Conservation (phyloP, 2,113 vertebrate species). For the Gymnocephalus cernua region DNA sequence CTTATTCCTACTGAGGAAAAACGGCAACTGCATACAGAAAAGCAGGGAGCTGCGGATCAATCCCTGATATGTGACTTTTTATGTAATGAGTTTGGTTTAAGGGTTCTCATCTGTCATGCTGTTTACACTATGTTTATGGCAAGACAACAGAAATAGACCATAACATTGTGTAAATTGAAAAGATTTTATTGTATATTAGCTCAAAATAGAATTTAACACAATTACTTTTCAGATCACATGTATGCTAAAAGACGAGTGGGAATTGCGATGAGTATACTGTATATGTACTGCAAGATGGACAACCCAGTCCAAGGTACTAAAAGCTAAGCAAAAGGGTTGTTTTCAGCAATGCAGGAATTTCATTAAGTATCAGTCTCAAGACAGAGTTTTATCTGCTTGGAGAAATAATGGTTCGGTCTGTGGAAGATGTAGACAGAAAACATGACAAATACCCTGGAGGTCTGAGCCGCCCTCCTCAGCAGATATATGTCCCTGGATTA, state of each 20-base stretch:
- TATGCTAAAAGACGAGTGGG: constrained; percentile 62
- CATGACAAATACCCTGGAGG: constrained; percentile 54
- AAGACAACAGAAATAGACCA: constrained; percentile 6
- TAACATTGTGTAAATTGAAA: constrained; percentile 56
- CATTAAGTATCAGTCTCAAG: constrained; percentile 35
- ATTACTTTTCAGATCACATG: constrained; percentile 66
- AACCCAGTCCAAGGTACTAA: constrained; percentile 50
- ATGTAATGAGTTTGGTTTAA: neutral
- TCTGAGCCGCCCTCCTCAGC: constrained; percentile 36
- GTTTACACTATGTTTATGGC: neutral
- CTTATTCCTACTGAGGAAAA: neutral
- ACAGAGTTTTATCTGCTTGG: constrained; percentile 43
- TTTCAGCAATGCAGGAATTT: constrained; percentile 65
- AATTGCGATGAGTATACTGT: constrained; percentile 44
- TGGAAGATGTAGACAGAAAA: constrained; percentile 54
- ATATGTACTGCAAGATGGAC: constrained; percentile 48
- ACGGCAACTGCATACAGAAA: constrained; percentile 1
- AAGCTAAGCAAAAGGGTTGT: constrained; percentile 69
- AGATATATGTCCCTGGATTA: constrained; percentile 40
- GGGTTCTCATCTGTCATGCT: neutral
- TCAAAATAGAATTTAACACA: constrained; percentile 78
- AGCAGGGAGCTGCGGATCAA: constrained; percentile 7
- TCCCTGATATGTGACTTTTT: neutral
- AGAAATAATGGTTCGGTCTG: constrained; percentile 43
- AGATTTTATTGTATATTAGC: constrained; percentile 67